Evolutionary conservation across 92 coral and sea anemone genomes (phyloP).

Genomic region (Epizoanthus fatuus): DNA sequence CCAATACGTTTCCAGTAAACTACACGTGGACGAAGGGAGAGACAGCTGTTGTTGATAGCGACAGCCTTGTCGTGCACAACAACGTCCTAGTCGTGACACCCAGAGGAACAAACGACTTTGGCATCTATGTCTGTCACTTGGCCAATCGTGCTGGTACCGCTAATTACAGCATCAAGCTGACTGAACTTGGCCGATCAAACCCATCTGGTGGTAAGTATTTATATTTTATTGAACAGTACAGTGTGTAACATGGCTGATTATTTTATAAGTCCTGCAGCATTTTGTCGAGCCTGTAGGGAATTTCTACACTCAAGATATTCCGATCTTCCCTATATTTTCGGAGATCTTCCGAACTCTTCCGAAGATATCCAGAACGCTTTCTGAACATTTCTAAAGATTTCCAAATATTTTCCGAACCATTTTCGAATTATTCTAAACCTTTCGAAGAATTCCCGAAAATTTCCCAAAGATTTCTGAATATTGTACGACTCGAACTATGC

Average conservation of each 20-base stretch:
- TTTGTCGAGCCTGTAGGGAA: not conserved
- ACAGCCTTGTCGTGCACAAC: slow-evolving; percentile 9
- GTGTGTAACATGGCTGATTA: not conserved
- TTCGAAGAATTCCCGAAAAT: too few species aligned
- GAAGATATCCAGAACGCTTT: too few species aligned
- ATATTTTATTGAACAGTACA: not conserved
- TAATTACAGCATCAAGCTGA: slow-evolving; percentile 24
- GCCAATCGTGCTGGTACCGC: slow-evolving; percentile 19
- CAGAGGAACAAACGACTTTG: slow-evolving; percentile 30
- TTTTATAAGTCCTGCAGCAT: not conserved
- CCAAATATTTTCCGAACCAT: too few species aligned
- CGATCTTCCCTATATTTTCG: too few species aligned
- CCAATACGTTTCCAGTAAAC: slow-evolving; percentile 17
- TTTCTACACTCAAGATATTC: too few species aligned
- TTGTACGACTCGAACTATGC: too few species aligned
- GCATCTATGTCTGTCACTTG: slow-evolving; percentile 23
- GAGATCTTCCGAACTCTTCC: too few species aligned
- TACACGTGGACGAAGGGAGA: slow-evolving; percentile 37
- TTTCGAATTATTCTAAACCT: too few species aligned
- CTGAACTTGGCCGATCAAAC: not conserved
- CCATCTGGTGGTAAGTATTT: not conserved
- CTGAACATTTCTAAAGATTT: too few species aligned
- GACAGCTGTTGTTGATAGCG: not conserved
- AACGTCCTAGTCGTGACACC: slow-evolving; percentile 31
- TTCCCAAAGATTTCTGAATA: too few species aligned